A percentile compares a stretch with the other conserved stretches of the same genome.
Conservation (phyloP, 2,888 invertebrate genomes). For the Cistogaster globosa region DNA sequence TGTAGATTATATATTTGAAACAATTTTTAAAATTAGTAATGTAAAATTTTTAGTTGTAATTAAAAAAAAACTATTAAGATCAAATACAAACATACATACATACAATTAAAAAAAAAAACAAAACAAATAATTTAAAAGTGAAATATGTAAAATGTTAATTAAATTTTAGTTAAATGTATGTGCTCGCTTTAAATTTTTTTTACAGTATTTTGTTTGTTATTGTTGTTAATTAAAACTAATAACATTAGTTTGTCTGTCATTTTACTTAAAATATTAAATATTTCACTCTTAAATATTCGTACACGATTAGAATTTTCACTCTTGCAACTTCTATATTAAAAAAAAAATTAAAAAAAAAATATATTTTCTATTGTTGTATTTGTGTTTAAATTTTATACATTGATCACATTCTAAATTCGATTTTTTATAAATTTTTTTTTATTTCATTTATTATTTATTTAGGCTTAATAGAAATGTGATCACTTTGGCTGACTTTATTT, state of each 20-base stretch:
- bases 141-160: constrained; percentile 23
- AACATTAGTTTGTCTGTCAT: too few relatives aligned
- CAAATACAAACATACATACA: constrained; percentile 58
- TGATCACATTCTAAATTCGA: background rate
- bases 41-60: constrained; percentile 50
- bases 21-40: constrained; percentile 67
- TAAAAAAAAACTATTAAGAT: constrained; percentile 42
- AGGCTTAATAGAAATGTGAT: constrained; percentile 15
- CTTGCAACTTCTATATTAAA: too few relatives aligned
- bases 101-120: constrained; percentile 61
- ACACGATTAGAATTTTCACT: too few relatives aligned
- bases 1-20: constrained; percentile 79
- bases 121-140: constrained; percentile 26
- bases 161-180: background rate
- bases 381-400: background rate
- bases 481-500: constrained; percentile 16
- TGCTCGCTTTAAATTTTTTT: constrained; percentile 3
- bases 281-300: too few relatives aligned
- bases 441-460: background rate
- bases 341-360: too few relatives aligned
- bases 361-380: too few relatives aligned
- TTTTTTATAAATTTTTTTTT: background rate
- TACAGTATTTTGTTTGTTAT: background rate
- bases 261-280: too few relatives aligned
- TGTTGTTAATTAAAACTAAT: too few relatives aligned